Base-by-base conservation (phyloP, 2,113 vertebrate species). In the Semicossyphus pulcher region DNA sequence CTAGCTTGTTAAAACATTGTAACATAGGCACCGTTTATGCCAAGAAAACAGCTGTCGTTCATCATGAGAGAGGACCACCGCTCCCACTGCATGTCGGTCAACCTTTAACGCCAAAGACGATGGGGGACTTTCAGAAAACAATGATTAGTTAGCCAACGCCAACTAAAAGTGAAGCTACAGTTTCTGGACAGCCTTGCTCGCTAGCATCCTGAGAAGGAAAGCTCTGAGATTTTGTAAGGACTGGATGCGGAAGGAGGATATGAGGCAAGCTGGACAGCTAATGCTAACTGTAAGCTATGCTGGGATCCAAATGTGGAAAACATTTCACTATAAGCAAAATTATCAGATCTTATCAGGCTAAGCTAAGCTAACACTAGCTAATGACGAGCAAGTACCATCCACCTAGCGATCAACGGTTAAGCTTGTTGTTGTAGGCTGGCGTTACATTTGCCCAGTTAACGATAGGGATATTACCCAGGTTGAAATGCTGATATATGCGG, bases 181-280 rank as follows among this genome's bases (percentile, higher is more conserved):
- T 66, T 85, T 74, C 53, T 71, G 61, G 65, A 47, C 20, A 51
- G 66, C 48, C 60, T 57, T 47, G 54, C 77, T 84, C 45, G 58
- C 52, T 85, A 86, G 84, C 84, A 72, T 83, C 85, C 74, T 23
- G 74, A 64, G 59, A 68, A 86, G 80, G 81, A 85, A 67, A 86
- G 72, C 83, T 78, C 76, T 80, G 80, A 85, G 84, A 88, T 89
- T 91, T 72, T 76, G 60, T 52, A 34, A 76, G 66, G 57, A 81
- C 76, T 91, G 87, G 86, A 89, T 81, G 86, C 89, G 86, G 89
- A 88, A 92, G 88, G 76, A 87, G 65, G 86, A 80, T 85, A 86
- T 83, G 87, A 89, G 72, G 62, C 91, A 61, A 85, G 75, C 87
- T 84, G 86, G 69, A 81, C 49, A 52, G 83, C 87, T 83, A 84